Percentiles rank a stretch among this genome's conserved stretches.
Evolutionary conservation across 2,113 vertebrate genomes (phyloP).

Genomic region (Malurus alboscapulatus): DNA sequence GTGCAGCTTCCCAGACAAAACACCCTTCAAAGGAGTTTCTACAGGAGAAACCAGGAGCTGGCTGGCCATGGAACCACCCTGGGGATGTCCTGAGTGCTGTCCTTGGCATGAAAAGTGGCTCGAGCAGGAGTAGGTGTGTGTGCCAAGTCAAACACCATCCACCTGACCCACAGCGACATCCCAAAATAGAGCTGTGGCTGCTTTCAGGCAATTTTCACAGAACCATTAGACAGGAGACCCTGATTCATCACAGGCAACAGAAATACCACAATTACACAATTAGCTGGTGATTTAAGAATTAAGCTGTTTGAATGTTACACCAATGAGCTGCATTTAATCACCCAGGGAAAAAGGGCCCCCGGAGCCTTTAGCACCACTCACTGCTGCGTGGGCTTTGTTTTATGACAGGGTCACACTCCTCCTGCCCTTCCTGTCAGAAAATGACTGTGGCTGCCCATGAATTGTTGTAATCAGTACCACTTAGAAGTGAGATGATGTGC

Average conservation of each 20-base stretch:
- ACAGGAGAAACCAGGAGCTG: not conserved
- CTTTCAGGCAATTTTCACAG: not conserved
- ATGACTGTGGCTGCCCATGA: not conserved
- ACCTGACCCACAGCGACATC: not conserved
- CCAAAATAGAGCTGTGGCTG: not conserved
- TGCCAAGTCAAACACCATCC: not conserved
- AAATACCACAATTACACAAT: not conserved
- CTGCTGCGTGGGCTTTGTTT: not conserved
- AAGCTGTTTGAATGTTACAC: not conserved
- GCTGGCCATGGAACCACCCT: not conserved
- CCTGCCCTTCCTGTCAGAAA: not conserved
- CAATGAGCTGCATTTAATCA: not conserved
- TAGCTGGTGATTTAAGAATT: not conserved
- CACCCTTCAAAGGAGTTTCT: not conserved
- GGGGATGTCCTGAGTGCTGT: not conserved
- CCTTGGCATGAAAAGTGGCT: not conserved
- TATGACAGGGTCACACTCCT: not conserved
- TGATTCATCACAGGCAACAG: not conserved
- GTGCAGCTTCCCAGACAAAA: not conserved
- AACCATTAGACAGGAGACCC: not conserved
- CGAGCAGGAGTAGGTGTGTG: not conserved
- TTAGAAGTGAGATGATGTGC: not conserved
- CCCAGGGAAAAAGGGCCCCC: not conserved
- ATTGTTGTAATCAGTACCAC: not conserved
- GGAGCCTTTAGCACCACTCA: accelerated